Evolutionary conservation across 2,797 vertebrate genomes (phyloP).

Genomic region (Atherinosoma microstoma): DNA sequence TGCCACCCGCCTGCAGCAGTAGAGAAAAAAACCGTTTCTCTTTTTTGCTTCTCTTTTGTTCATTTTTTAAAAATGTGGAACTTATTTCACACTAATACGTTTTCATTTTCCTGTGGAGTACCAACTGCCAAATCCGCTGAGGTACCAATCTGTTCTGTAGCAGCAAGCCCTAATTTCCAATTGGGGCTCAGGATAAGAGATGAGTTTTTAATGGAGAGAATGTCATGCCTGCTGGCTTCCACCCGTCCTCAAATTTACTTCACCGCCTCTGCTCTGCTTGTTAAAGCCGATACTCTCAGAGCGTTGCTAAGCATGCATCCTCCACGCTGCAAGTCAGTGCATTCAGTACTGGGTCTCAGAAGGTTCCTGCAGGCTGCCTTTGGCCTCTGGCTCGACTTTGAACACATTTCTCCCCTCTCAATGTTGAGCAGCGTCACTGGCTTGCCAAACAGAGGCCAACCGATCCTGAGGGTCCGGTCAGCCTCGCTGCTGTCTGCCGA

Average conservation of each 20-base stretch:
- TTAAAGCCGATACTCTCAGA: slow-evolving; percentile 48
- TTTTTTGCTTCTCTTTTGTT: slow-evolving; percentile 48
- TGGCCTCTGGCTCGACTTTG: slow-evolving; percentile 51
- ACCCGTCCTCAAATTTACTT: slow-evolving; percentile 60
- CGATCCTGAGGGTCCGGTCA: slow-evolving; percentile 50
- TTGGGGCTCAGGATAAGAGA: slow-evolving; percentile 58
- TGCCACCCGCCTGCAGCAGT: neutral
- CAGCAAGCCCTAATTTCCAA: slow-evolving; percentile 62
- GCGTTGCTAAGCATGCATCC: slow-evolving; percentile 48
- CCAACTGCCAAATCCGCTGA: slow-evolving; percentile 55
- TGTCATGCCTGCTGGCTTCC: slow-evolving; percentile 69
- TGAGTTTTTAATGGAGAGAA: slow-evolving; percentile 73
- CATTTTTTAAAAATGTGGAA: slow-evolving; percentile 32
- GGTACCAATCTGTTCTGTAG: slow-evolving; percentile 48
- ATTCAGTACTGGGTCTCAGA: slow-evolving; percentile 41
- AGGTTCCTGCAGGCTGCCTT: slow-evolving; percentile 46
- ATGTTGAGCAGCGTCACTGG: slow-evolving; percentile 45
- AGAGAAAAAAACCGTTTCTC: slow-evolving; percentile 18
- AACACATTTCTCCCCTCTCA: slow-evolving; percentile 23
- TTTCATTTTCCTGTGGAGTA: slow-evolving; percentile 57
- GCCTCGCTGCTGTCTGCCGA: slow-evolving; percentile 49
- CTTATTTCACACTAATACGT: slow-evolving; percentile 60
- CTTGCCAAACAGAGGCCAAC: slow-evolving; percentile 42
- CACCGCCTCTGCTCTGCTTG: slow-evolving; percentile 47
- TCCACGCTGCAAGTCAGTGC: slow-evolving; percentile 29